These are phyloP conservation scores for Tympanoctomys barrerae DNA, from an alignment of 2,797 vertebrate species.

Conservation along the genomic window DNA sequence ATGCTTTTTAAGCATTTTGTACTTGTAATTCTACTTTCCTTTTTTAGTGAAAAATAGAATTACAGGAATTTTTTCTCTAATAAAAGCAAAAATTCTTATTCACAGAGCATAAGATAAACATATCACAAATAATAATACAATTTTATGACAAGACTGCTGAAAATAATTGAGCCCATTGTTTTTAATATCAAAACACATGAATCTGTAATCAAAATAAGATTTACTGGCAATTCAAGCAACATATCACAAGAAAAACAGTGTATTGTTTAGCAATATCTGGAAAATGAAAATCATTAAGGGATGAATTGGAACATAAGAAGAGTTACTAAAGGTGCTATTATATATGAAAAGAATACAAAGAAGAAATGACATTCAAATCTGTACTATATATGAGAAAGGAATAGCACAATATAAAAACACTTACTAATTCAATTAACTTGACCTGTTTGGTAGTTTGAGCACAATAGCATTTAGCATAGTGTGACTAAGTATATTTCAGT, in stretches of 20 bases:
- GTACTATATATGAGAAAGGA: neutral
- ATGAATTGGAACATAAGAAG: neutral
- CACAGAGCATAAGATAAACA: neutral
- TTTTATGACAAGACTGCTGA: constrained; percentile 24
- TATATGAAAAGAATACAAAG: neutral
- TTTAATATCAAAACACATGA: constrained; percentile 43
- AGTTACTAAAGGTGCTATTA: neutral
- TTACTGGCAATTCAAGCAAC: neutral
- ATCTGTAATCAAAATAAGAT: constrained; percentile 15
- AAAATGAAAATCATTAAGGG: neutral
- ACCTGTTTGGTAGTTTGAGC: neutral
- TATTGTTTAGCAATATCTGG: neutral
- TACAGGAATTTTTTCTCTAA: neutral
- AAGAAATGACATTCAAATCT: constrained; percentile 1
- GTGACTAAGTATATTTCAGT: constrained; percentile 11
- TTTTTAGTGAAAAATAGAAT: constrained; percentile 14
- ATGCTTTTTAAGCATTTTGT: constrained; percentile 48
- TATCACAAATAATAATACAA: neutral
- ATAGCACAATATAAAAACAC: neutral
- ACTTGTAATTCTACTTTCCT: constrained; percentile 1
- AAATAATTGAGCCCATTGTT: neutral
- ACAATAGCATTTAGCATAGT: neutral
- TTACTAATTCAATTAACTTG: neutral
- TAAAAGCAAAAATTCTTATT: constrained; percentile 7
- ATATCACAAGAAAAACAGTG: constrained; percentile 21